These are phyloP conservation scores for Cynocephalus volans DNA, from an alignment of 2,113 vertebrate species.

Conservation along the genomic window DNA sequence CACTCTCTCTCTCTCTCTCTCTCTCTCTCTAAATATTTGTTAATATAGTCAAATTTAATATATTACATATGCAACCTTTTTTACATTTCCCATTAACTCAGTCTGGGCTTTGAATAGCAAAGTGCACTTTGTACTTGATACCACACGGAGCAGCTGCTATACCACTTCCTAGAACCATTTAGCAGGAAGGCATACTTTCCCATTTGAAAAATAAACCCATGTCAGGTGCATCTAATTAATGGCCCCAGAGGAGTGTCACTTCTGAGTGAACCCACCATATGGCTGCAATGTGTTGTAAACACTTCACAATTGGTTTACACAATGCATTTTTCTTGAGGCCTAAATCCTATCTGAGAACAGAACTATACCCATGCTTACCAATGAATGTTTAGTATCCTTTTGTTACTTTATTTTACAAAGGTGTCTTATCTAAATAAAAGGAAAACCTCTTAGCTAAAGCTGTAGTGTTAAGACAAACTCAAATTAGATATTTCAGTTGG, in stretches of 20 bases:
- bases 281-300: background rate
- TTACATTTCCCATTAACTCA: background rate
- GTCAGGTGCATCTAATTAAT: conserved; percentile 58
- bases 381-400: background rate
- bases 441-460: background rate
- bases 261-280: background rate
- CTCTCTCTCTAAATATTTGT: too few relatives aligned
- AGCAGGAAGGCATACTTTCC: background rate
- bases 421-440: background rate
- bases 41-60: background rate
- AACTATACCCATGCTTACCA: background rate
- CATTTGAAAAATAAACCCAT: conserved; percentile 38
- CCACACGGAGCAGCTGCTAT: background rate
- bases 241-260: background rate
- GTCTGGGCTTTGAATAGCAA: background rate
- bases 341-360: background rate
- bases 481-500: background rate
- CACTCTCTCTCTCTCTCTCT: too few relatives aligned
- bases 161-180: background rate
- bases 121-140: too few relatives aligned
- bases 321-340: background rate
- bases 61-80: background rate
- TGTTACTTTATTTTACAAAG: conserved; percentile 2
- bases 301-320: conserved; percentile 26
- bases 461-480: background rate